Evolutionary conservation across 92 coral and sea anemone species (phyloP), one percentile per base, ranked within the genome.

Genomic region (Montipora capitata): DNA sequence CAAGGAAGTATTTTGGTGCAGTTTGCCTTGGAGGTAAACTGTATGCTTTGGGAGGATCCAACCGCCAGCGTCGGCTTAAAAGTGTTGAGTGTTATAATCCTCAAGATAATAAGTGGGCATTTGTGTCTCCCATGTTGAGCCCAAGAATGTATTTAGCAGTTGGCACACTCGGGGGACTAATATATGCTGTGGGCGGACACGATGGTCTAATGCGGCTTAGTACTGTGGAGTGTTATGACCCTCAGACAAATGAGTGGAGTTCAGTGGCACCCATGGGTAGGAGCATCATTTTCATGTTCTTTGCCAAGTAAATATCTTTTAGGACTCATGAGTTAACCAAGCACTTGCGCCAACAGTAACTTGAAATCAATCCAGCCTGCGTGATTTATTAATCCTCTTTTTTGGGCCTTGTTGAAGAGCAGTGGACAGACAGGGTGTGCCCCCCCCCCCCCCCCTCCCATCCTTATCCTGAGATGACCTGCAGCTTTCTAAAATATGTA

Each of bases 141-240:
- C 91, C 98, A 18, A 94, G 99, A 41, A 96, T 96, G 96, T 96
- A 96, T 82, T 92, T 91, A 76, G 99, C 97, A 57, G 95, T 94
- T 40, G 95, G 84, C 12, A 66, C 94, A 13, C 86, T 96, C 39
- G 99, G 98, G 4, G 99, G 99, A 9, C 83, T 96, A 11, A 48
- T 96, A 48, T 96, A 96, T 92, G 99, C 96, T 3, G 90, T 96
- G 52, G 99, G 99, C 27, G 99, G 99, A n/a, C 99, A 97, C 64
- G 90, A 93, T 90, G 99, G 99, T 3, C 75, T 86, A 0, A 76
- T 77, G 9, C 94, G 99, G 40, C 91, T 97, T 40, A 90, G 84
- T 61, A 92, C 97, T 59, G 95, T 96, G 49, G 99, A 97, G 77
- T 97, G 99, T 69, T 97, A 86, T 90, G 99, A 97, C 67, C 98